Base-by-base conservation (phyloP, 2,888 invertebrate genomes). In the Salpingus planirostris region DNA sequence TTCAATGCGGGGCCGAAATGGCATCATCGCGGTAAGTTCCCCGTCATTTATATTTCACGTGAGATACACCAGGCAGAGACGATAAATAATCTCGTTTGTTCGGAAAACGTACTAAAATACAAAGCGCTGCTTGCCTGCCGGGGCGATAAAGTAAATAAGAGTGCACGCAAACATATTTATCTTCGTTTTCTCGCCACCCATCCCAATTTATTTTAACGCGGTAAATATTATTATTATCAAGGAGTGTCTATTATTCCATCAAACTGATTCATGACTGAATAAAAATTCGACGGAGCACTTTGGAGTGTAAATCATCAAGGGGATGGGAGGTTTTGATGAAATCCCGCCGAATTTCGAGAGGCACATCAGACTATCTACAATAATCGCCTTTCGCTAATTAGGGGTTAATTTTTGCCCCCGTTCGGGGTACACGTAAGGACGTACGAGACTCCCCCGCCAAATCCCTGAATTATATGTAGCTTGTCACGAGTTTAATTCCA, bases 161-260 rank as follows among this genome's bases (percentile, higher is more conserved):
- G 24, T 33, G 33, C 38, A 37, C 33, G 33, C 40, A 33, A 46
- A 42, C 46, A 41, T 40, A 42, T 41, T 42, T 43, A 43, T 48
- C 40, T 42, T 39, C 44, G 38, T 43, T 37, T 23, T 21, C 29
- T 24, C 32, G 27, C 24, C 32, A 31, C 46, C 34, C 27, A 29
- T 31, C 21, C 34, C 42, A 45, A 48, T 50, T 48, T 47, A 52
- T 46, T 48, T 46, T 40, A 33, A 32, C 40, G 34, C 40, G 43
- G 38, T 42, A 43, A 50, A 47, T 45, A 50, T n/a, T n/a, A n/a
- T n/a, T n/a, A n/a, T n/a, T n/a, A n/a, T 48, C 44, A 46, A 47
- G 49, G 48, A 50, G 50, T 47, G 52, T 50, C 52, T 49, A 46
- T 50, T 50, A 52, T 51, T 51, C 52, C 46, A 52, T 52, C 51